phyloP scores from a whole-genome alignment of 2,113 vertebrate genomes.

The Gorsachius goisagi region DNA sequence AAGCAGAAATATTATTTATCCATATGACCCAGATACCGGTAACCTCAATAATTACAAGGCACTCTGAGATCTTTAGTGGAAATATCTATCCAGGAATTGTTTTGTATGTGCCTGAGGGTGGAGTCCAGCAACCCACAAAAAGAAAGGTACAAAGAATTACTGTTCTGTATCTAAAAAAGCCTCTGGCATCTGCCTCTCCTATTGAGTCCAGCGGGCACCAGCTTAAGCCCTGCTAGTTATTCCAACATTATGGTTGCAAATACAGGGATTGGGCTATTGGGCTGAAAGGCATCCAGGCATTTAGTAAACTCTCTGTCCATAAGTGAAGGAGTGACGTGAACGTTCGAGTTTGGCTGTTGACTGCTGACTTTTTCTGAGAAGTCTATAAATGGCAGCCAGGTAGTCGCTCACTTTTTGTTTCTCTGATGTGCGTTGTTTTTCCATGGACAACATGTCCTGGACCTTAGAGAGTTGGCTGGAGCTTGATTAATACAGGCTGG shows the following conservation, averaged over 20 bases:
- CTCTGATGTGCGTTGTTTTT: slow-evolving; percentile 52
- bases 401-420: slow-evolving; percentile 56
- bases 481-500: background rate
- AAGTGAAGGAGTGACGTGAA: slow-evolving; percentile 25
- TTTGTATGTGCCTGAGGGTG: background rate
- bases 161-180: slow-evolving; percentile 38
- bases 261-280: background rate
- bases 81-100: slow-evolving; percentile 38
- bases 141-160: slow-evolving; percentile 32
- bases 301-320: slow-evolving; percentile 26
- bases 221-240: background rate
- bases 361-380: slow-evolving; percentile 50
- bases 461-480: background rate
- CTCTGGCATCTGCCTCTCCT: background rate
- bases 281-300: slow-evolving; percentile 2
- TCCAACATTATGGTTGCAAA: slow-evolving; percentile 17
- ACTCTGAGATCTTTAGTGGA: background rate
- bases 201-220: background rate
- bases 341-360: slow-evolving; percentile 35
- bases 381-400: slow-evolving; percentile 64
- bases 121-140: background rate
- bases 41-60: background rate
- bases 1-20: background rate
- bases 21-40: background rate
- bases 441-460: slow-evolving; percentile 59